Base-by-base conservation (phyloP, 1,140 invertebrate genomes). In the Vanessa tameamea region DNA sequence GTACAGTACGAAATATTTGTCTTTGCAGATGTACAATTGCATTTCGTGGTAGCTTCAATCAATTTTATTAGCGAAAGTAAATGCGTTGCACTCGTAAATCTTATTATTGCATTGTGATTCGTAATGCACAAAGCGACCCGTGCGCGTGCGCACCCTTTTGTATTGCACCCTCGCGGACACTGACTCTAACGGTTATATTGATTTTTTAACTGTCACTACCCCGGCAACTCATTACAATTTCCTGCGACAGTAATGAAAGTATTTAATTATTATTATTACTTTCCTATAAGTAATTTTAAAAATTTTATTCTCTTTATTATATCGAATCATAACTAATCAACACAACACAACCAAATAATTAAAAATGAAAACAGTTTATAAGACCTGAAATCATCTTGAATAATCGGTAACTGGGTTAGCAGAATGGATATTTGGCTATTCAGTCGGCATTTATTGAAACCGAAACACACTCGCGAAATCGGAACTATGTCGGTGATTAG, bases 191-290 rank as follows among this genome's bases (percentile, higher is more conserved):
- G 87, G 87, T 77, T 80, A 79, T 91, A 90, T 91, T 88, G 88
- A 90, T 91, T 91, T 91, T 91, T 86, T 90, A 91, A 91, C 89
- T 91, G 89, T 87, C 88, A 88, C 83, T 72, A 77, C 78, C 68
- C 68, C 16, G 26, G 23, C 43, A 15, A 53, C 53, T 47, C 50
- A 71, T 71, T 47, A 59, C 57, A 61, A 70, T 71, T 61, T 74
- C 72, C 72, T 74, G 72, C 48, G 2, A 57, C 14, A 26, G 12
- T 57, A 66, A 59, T 26, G 13, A 59, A 59, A 59, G 23, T 26
- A 14, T 53, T 31, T 31, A 7, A 7, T 53, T 53, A 16, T 7
- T 53, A 26, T 59, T 59, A 26, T 26, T 23, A 23, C 48, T 43
- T 31, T 31, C 26, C 26, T 31, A 6, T 31, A 31, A 31, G 26